A percentile compares a stretch with the other conserved stretches of the same genome.
Conservation (phyloP, 2,113 vertebrate genomes). For the Cyprinodon brontotheroides region DNA sequence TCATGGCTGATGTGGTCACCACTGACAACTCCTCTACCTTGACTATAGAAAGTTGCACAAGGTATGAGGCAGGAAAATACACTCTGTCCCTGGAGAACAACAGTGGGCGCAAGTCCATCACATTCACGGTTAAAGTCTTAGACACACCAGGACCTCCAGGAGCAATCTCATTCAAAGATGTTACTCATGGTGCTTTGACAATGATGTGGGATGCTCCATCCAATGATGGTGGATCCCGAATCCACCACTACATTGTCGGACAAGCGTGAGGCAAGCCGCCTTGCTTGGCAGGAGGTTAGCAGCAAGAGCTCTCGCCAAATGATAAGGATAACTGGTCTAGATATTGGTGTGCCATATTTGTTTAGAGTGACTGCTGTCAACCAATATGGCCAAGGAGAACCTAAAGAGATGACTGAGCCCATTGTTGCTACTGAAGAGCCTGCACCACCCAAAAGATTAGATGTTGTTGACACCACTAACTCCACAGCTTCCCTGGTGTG, state of each 20-base stretch:
- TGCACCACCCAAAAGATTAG: conserved; percentile 92
- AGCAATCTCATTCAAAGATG: conserved; percentile 92
- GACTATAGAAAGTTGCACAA: conserved; percentile 92
- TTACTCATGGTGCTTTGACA: conserved; percentile 89
- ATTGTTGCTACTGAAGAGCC: conserved; percentile 96
- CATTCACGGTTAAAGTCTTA: conserved; percentile 95
- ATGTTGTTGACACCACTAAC: conserved; percentile 91
- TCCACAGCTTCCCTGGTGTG: conserved; percentile 91
- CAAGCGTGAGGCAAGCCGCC: conserved; percentile 93
- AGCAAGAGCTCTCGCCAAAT: conserved; percentile 91
- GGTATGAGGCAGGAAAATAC: conserved; percentile 95
- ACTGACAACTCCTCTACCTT: conserved; percentile 92
- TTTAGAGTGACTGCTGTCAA: conserved; percentile 95
- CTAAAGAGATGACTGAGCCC: conserved; percentile 92
- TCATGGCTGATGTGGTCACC: conserved; percentile 90
- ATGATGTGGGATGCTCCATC: conserved; percentile 95
- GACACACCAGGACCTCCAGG: conserved; percentile 96
- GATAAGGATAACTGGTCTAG: conserved; percentile 85
- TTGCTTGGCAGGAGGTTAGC: conserved; percentile 93
- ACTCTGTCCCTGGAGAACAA: conserved; percentile 95
- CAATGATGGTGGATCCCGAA: conserved; percentile 90
- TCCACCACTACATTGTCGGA: conserved; percentile 94
- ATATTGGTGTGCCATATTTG: conserved; percentile 87
- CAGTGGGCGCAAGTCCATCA: conserved; percentile 91
- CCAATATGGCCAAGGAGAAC: conserved; percentile 92